Base-by-base conservation (phyloP, 2,888 invertebrate species). In the Napeogenes inachia region DNA sequence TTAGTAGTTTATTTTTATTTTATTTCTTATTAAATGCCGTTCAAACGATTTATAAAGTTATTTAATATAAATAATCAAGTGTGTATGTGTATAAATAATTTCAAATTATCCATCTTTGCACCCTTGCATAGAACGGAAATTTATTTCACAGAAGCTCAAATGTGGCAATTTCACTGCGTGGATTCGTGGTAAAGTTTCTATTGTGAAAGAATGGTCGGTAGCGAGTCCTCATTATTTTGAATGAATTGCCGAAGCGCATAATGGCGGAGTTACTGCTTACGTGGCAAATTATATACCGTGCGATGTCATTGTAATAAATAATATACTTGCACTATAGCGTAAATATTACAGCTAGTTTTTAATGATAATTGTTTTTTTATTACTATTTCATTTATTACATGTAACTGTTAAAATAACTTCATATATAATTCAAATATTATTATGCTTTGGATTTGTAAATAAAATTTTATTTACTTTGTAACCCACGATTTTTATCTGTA, bases 281-380 rank as follows among this genome's bases (percentile, higher is more conserved):
- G 79, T 81, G 81, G 86, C 82, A 86, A 87, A 87, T 88, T 87
- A 86, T 85, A 86, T 79, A 81, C 79, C 82, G 77, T 79, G 71
- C 79, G 80, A 82, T 86, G 85, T 87, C 86, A 85, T 85, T 87
- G 84, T 85, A 80, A 81, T 85, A 82, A 84, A 86, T 85, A 85
- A 84, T 84, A 82, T 77, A 78, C 59, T 65, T 59, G 59, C 56
- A 57, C 59, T 61, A 63, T 63, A 55, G 50, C 61, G 57, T 64
- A 66, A 66, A 68, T 63, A 62, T 59, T 57, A 57, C 56, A 54
- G 57, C 56, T 50, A 30, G 8, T 30, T 30, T 50, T 50, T 8
- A 30, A 50, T 50, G 30, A 50, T 50, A 30, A 10, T 12, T 30
- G 6, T 30, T 50, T 50, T 30, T 30, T 30, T 30, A 50, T 50